These are phyloP conservation scores for Triplophysa dalaica DNA, from an alignment of 2,113 vertebrate genomes.

Conservation along the genomic window DNA sequence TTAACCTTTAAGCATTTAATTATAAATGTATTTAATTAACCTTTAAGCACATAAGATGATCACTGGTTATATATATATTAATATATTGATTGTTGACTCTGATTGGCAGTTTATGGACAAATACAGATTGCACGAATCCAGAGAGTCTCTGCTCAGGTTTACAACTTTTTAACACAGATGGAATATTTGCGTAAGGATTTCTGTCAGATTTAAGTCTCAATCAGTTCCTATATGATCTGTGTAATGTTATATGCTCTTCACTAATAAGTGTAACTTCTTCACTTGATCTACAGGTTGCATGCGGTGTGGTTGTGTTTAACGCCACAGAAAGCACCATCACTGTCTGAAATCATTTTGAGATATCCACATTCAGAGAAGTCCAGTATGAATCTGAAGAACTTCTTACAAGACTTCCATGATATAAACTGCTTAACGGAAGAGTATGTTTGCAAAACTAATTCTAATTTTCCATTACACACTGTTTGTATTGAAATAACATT, in stretches of 20 bases:
- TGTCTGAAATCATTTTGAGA: constrained; percentile 4
- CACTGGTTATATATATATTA: not conserved
- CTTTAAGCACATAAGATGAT: too few relatives aligned
- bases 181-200: constrained; percentile 1
- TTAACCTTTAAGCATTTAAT: too few relatives aligned
- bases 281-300: constrained; percentile 1
- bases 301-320: constrained; percentile 16
- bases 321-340: not conserved
- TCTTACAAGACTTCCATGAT: constrained; percentile 8
- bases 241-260: too few relatives aligned
- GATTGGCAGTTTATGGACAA: constrained; percentile 4
- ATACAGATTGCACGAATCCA: not conserved
- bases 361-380: not conserved
- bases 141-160: constrained; percentile 27
- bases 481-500: not conserved
- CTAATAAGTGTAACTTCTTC: not conserved
- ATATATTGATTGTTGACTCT: not conserved
- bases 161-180: not conserved
- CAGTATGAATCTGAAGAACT: not conserved
- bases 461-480: not conserved
- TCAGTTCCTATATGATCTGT: too few relatives aligned
- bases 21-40: too few relatives aligned
- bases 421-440: constrained; percentile 14
- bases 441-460: constrained; percentile 4
- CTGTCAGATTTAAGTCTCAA: not conserved